A percentile compares a stretch with the other conserved stretches of the same genome.
Evolutionary conservation across 2,797 vertebrate species (phyloP).

Genomic region (Muraenolepis orangiensis): DNA sequence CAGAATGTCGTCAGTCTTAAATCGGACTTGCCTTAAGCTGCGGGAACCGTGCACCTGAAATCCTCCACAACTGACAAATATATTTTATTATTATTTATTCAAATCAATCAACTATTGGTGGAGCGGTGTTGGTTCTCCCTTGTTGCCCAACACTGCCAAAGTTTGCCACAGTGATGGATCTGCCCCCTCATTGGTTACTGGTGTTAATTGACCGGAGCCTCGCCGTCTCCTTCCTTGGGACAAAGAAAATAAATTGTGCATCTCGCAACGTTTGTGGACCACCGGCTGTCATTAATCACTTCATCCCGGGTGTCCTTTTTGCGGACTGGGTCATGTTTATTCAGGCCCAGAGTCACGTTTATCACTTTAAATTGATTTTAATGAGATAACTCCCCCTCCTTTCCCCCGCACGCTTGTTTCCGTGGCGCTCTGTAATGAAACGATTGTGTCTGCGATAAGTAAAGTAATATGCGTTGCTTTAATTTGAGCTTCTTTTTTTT

Average conservation of each 20-base stretch:
- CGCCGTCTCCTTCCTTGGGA: neutral
- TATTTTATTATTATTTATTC: too few relatives aligned
- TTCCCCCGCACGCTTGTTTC: constrained; percentile 7
- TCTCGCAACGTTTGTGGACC: constrained; percentile 3
- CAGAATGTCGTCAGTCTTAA: too few relatives aligned
- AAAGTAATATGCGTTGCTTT: constrained; percentile 43
- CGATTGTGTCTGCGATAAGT: constrained; percentile 49
- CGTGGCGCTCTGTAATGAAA: constrained; percentile 55
- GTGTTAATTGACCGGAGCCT: constrained; percentile 29
- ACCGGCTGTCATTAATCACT: constrained; percentile 53
- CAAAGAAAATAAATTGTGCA: neutral
- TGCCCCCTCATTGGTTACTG: constrained; percentile 26
- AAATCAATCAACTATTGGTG: too few relatives aligned
- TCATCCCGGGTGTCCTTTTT: constrained; percentile 32
- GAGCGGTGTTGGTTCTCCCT: neutral
- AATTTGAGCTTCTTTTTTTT: constrained; percentile 5
- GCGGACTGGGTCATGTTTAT: constrained; percentile 33
- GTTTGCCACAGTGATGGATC: constrained; percentile 26
- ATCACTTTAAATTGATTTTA: constrained; percentile 48
- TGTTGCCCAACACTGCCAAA: neutral
- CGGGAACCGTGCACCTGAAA: too few relatives aligned
- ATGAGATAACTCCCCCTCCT: constrained; percentile 37
- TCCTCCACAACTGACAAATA: too few relatives aligned
- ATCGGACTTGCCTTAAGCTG: too few relatives aligned
- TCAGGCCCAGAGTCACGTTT: constrained; percentile 49